Evolutionary conservation across 2,888 invertebrate species (phyloP).

Genomic region (Trichogramma evanescens): DNA sequence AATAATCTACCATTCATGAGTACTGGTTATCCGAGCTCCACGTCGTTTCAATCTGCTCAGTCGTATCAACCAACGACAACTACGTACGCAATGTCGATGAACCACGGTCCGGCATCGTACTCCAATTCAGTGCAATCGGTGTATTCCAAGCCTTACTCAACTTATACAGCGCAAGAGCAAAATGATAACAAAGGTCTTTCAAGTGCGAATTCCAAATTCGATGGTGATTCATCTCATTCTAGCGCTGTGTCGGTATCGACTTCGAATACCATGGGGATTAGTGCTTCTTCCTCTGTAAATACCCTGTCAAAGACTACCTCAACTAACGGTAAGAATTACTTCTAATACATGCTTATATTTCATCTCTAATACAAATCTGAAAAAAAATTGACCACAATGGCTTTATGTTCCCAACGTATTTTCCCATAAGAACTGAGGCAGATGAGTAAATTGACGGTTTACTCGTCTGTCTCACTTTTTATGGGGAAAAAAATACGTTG

Average conservation of each 20-base stretch:
- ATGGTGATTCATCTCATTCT: constrained; percentile 39
- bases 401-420: too few relatives aligned
- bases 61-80: constrained; percentile 42
- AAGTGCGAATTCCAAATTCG: constrained; percentile 42
- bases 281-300: constrained; percentile 40
- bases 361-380: neutral
- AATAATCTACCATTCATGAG: constrained; percentile 40
- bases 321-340: constrained; percentile 36
- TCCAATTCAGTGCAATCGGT: constrained; percentile 42
- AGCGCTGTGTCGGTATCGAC: constrained; percentile 39
- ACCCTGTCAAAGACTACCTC: constrained; percentile 43
- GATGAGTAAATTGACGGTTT: too few relatives aligned
- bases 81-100: constrained; percentile 42
- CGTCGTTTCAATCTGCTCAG: constrained; percentile 42
- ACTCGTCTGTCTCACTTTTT: too few relatives aligned
- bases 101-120: constrained; percentile 39
- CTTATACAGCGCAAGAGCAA: constrained; percentile 39
- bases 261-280: constrained; percentile 37
- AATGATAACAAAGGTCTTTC: constrained; percentile 41
- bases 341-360: neutral
- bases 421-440: too few relatives aligned
- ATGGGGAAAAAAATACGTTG: too few relatives aligned
- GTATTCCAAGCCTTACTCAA: constrained; percentile 39
- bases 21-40: constrained; percentile 39
- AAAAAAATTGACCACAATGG: too few relatives aligned